These are phyloP conservation scores for Drosophila paranaensis DNA, from an alignment of 2,888 invertebrate species.

Conservation along the genomic window DNA sequence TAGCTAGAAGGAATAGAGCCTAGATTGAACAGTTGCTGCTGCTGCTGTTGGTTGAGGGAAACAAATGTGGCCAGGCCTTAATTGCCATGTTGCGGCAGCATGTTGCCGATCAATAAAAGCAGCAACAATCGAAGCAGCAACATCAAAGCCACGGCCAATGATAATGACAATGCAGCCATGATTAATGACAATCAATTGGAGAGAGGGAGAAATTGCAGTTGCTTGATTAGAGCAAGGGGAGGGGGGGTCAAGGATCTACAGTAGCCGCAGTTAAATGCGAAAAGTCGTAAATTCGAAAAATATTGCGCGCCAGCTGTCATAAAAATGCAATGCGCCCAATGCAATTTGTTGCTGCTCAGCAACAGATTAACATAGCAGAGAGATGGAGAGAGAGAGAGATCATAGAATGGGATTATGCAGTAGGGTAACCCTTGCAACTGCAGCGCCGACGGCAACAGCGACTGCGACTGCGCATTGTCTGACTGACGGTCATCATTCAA, in stretches of 20 bases:
- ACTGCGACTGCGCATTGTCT: conserved; percentile 71
- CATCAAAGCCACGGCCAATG: conserved; percentile 65
- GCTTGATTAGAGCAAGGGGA: conserved; percentile 67
- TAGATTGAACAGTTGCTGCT: conserved; percentile 27
- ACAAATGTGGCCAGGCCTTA: conserved; percentile 70
- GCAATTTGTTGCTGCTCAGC: conserved; percentile 68
- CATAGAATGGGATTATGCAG: not conserved
- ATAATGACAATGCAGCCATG: conserved; percentile 78
- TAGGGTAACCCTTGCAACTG: conserved; percentile 41
- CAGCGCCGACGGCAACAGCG: conserved; percentile 13
- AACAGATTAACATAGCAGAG: conserved; percentile 58
- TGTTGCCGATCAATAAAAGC: conserved; percentile 76
- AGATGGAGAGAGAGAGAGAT: not conserved
- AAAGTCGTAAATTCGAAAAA: conserved; percentile 71
- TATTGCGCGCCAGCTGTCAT: conserved; percentile 71
- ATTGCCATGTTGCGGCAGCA: conserved; percentile 80
- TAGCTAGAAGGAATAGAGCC: conserved; percentile 33
- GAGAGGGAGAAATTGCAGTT: conserved; percentile 32
- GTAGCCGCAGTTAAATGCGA: conserved; percentile 44
- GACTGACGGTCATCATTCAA: conserved; percentile 77
- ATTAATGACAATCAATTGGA: conserved; percentile 76
- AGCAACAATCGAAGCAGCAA: conserved; percentile 31
- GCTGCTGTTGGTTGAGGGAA: conserved; percentile 7
- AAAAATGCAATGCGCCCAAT: conserved; percentile 67
- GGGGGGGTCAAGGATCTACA: not conserved